Evolutionary conservation across 1,140 invertebrate species (phyloP).

Genomic region (Neodiprion virginianus): DNA sequence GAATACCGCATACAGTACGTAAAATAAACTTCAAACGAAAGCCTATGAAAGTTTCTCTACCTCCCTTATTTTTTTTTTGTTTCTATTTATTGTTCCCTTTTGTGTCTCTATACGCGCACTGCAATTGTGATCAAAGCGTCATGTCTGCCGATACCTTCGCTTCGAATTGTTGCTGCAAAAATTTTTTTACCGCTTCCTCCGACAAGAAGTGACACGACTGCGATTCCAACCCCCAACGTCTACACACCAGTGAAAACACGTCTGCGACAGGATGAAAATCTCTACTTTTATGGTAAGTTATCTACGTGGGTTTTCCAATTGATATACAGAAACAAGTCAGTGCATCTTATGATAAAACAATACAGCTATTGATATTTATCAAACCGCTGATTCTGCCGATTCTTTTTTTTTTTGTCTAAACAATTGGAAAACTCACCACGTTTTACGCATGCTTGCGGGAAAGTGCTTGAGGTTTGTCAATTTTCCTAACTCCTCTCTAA

Average conservation of each 20-base stretch:
- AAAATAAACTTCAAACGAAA: too few species aligned
- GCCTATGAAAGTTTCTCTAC: too few species aligned
- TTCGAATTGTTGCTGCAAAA: slow-evolving; percentile 1
- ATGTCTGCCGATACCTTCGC: slow-evolving; percentile 5
- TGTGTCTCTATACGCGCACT: neutral
- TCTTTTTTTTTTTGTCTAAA: too few species aligned
- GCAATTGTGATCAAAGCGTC: slow-evolving; percentile 5
- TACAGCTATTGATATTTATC: too few species aligned
- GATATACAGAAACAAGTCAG: too few species aligned
- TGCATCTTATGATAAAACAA: too few species aligned
- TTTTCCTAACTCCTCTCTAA: too few species aligned
- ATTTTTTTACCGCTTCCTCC: slow-evolving; percentile 15
- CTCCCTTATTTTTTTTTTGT: neutral
- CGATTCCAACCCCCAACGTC: neutral
- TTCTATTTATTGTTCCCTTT: neutral
- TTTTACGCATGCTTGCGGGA: neutral
- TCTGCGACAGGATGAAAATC: slow-evolving; percentile 1
- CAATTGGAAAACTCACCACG: neutral
- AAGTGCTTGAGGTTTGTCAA: too few species aligned
- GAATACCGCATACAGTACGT: too few species aligned
- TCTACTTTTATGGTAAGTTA: slow-evolving; percentile 11
- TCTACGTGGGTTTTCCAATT: neutral
- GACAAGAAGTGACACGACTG: neutral
- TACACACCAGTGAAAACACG: neutral
- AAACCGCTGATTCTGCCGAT: too few species aligned